Percentiles rank a stretch among this genome's conserved stretches.
Evolutionary conservation across 2,888 invertebrate genomes (phyloP).

Genomic region (Heliothis peltigera): DNA sequence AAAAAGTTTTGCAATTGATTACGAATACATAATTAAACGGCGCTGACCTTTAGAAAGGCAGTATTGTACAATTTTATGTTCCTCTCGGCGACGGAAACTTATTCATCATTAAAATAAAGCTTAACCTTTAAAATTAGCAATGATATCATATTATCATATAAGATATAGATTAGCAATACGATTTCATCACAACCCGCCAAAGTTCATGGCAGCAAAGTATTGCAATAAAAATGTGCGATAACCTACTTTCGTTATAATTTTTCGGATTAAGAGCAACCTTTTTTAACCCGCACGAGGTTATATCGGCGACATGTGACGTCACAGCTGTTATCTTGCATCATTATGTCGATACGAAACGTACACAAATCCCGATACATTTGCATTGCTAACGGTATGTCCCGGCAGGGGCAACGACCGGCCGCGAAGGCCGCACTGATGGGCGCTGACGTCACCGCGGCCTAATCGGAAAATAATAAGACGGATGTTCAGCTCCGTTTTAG

Average conservation of each 20-base stretch:
- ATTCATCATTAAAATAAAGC: background rate
- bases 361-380: conserved; percentile 66
- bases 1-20: conserved; percentile 1
- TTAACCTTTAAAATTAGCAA: background rate
- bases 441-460: conserved; percentile 75
- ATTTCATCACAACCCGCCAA: conserved; percentile 20
- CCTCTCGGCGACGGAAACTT: background rate
- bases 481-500: conserved; percentile 51
- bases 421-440: conserved; percentile 77
- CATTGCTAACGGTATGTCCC: conserved; percentile 75
- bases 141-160: background rate
- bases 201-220: conserved; percentile 28
- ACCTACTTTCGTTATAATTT: conserved; percentile 34
- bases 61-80: background rate
- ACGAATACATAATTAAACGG: background rate
- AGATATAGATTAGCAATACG: conserved; percentile 8
- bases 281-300: background rate
- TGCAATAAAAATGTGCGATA: conserved; percentile 21
- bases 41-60: background rate
- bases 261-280: conserved; percentile 13
- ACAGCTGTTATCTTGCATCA: conserved; percentile 29
- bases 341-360: conserved; percentile 42
- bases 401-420: conserved; percentile 77
- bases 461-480: conserved; percentile 61
- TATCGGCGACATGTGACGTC: conserved; percentile 8